Evolutionary conservation across 92 coral and sea anemone species (phyloP), one percentile per base, ranked within the genome.

Genomic region (Epizoanthus illoricatus): DNA sequence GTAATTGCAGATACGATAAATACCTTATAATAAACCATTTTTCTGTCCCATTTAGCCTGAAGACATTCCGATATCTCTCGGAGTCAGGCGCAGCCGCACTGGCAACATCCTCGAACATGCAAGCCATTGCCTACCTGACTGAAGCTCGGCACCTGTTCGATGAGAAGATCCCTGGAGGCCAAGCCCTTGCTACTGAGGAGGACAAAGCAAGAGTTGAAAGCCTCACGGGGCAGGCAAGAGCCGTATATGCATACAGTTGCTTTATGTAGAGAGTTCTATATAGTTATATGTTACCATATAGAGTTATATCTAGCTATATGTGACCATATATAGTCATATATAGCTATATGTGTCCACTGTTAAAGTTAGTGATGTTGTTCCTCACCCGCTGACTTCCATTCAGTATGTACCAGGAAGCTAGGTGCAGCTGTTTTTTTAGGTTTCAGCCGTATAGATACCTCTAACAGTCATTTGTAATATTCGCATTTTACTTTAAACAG

Each of bases 11-110:
- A 43, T 7, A 43, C 4, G 49, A 43, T 63, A 6, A 24, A 5
- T 19, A 63, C 69, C 8, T 24, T 63, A 6, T 63, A 63, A 63
- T n/a, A 63, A 21, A 1, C 24, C 70, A 12, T 11, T 65, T 20
- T 65, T 73, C 19, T 5, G 5, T 21, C 9, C 15, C n/a, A 75
- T 75, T 17, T 68, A 81, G 76, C 23, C 65, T 78, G 42, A 78
- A 78, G 66, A 62, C 82, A 7, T 57, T 87, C 65, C 89, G 98
- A 9, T 97, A 97, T 47, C 64, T 97, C 63, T 94, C 97, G 6
- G 99, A 97, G 57, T 97, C 99, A 10, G 99, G 99, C 8, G 99
- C 99, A 8, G 99, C 99, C 9, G 98, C 99, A 1, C 64, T 97
- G 85, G 98, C 99, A 16, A 91, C 92, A 2, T 88, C 92, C 9